phyloP scores from a whole-genome alignment of 2,888 invertebrate genomes.

The Hetaerina titia region DNA sequence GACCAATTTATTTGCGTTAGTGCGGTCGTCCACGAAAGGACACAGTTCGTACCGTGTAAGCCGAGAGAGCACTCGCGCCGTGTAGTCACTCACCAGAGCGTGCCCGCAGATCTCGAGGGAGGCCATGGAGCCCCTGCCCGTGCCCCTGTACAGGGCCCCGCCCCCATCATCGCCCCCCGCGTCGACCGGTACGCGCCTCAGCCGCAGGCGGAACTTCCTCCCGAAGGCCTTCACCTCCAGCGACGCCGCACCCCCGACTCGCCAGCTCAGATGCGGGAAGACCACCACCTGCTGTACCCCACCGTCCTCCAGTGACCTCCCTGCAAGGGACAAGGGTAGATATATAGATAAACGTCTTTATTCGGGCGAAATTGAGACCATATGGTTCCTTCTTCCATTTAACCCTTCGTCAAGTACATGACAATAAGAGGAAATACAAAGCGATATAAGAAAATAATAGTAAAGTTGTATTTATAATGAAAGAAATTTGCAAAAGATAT shows the following conservation, averaged over 20 bases:
- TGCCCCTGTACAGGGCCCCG: conserved; percentile 19
- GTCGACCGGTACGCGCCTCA: background rate
- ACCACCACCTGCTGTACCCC: background rate
- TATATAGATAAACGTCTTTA: too few species aligned
- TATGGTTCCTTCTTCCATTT: too few species aligned
- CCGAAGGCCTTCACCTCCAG: conserved; percentile 50
- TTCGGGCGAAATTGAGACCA: too few species aligned
- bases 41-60: background rate
- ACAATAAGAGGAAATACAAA: background rate
- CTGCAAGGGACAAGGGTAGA: background rate
- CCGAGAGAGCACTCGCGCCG: too few species aligned
- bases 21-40: background rate
- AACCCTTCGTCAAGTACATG: too few species aligned
- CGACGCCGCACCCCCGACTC: background rate
- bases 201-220: conserved; percentile 54
- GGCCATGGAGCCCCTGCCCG: conserved; percentile 42
- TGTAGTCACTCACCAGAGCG: conserved; percentile 18
- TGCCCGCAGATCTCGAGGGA: conserved; percentile 46
- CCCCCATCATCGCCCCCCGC: background rate
- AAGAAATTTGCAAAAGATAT: background rate
- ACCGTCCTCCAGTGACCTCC: background rate
- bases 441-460: background rate
- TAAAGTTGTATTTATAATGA: background rate
- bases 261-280: conserved; percentile 51
- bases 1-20: background rate